Evolutionary conservation across 2,888 invertebrate species (phyloP).

Genomic region (Sinhomidia bicolor): DNA sequence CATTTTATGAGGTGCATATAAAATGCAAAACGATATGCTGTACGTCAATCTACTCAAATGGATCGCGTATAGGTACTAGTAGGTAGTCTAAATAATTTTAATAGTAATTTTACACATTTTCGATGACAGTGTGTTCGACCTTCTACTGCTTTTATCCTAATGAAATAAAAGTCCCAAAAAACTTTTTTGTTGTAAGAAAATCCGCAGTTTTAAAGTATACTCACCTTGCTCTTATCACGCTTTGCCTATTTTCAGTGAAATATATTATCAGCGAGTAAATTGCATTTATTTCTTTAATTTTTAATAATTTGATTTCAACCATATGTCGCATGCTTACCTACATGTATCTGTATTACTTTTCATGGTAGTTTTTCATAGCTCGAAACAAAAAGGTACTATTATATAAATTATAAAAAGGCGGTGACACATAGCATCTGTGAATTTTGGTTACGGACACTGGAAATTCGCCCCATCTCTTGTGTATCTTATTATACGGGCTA

Average conservation of each 20-base stretch:
- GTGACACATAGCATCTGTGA: constrained; percentile 7
- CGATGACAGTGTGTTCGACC: not conserved
- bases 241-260: not conserved
- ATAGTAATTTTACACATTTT: not conserved
- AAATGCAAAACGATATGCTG: no score
- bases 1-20: no score
- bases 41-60: no score
- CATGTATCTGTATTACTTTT: not conserved
- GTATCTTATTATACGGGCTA: not conserved
- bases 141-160: constrained; percentile 20
- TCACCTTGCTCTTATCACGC: not conserved
- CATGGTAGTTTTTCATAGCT: not conserved
- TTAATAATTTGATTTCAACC: constrained; percentile 27
- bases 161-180: not conserved
- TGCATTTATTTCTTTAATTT: constrained; percentile 22
- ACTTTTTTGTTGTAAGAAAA: no score
- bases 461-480: no score
- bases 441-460: constrained; percentile 49
- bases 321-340: not conserved
- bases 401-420: not conserved
- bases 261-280: not conserved
- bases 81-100: not conserved
- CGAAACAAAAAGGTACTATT: no score
- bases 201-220: no score
- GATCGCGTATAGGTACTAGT: not conserved